Conservation (phyloP, 2,797 vertebrate genomes). For the Prunella strophiata region DNA sequence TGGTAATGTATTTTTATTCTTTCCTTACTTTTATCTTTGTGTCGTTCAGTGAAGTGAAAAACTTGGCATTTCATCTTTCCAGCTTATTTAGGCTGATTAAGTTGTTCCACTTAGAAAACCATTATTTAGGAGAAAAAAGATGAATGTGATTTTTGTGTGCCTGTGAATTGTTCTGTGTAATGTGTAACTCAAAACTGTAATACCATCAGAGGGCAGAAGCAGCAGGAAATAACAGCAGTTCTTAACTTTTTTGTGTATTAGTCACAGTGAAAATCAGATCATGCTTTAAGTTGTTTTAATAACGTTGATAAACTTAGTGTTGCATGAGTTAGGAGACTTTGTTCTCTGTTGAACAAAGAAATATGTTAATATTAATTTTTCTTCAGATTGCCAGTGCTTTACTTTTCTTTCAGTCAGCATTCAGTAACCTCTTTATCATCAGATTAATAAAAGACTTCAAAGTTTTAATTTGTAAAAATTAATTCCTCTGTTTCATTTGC, state of each 20-base stretch:
- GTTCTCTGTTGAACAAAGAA: neutral
- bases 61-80: neutral
- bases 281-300: neutral
- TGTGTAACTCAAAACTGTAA: neutral
- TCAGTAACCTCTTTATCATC: neutral
- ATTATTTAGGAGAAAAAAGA: neutral
- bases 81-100: neutral
- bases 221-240: neutral
- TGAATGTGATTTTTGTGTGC: neutral
- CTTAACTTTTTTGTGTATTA: neutral
- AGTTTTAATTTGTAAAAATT: neutral
- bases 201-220: constrained; percentile 24
- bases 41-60: neutral
- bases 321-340: neutral
- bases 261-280: neutral
- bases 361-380: neutral
- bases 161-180: neutral
- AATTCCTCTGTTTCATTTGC: neutral
- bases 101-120: neutral
- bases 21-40: neutral
- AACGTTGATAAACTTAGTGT: neutral
- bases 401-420: neutral
- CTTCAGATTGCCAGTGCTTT: neutral
- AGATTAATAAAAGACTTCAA: neutral
- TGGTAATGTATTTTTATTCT: constrained; percentile 81